Percentiles rank a stretch among this genome's conserved stretches.
Evolutionary conservation across 2,888 invertebrate species (phyloP).

Genomic region (Amblyjoppa fuscipennis): DNA sequence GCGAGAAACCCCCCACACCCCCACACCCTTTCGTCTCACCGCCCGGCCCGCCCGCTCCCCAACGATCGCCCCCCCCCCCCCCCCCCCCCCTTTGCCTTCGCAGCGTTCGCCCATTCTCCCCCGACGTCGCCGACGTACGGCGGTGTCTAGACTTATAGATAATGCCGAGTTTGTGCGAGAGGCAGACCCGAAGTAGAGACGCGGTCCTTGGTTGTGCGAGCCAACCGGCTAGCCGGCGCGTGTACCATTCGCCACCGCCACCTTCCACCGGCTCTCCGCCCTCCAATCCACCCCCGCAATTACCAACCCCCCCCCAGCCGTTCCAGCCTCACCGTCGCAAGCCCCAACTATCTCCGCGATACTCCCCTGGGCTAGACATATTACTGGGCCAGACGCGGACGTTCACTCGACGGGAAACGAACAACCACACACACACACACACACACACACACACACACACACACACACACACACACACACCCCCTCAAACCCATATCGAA

Average conservation of each 20-base stretch:
- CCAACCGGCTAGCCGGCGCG: conserved; percentile 76
- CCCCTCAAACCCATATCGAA: not conserved
- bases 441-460: too few relatives aligned
- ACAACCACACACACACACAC: not conserved
- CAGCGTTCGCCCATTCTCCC: conserved; percentile 62
- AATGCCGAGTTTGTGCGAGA: conserved; percentile 80
- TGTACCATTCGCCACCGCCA: conserved; percentile 37
- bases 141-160: conserved; percentile 81
- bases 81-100: conserved; percentile 48
- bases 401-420: conserved; percentile 13
- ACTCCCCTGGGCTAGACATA: conserved; percentile 34
- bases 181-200: conserved; percentile 81
- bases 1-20: conserved; percentile 69
- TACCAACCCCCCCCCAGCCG: conserved; percentile 27
- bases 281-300: conserved; percentile 36
- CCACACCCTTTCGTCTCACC: conserved; percentile 51
- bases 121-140: conserved; percentile 75
- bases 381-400: conserved; percentile 39
- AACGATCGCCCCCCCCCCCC: conserved; percentile 31
- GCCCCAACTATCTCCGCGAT: conserved; percentile 18
- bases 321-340: conserved; percentile 36
- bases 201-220: conserved; percentile 78
- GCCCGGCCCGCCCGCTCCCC: conserved; percentile 28
- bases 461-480: too few relatives aligned
- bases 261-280: conserved; percentile 17